phyloP scores from a whole-genome alignment of 2,113 vertebrate genomes.

The Myrmophylax atrothorax region DNA sequence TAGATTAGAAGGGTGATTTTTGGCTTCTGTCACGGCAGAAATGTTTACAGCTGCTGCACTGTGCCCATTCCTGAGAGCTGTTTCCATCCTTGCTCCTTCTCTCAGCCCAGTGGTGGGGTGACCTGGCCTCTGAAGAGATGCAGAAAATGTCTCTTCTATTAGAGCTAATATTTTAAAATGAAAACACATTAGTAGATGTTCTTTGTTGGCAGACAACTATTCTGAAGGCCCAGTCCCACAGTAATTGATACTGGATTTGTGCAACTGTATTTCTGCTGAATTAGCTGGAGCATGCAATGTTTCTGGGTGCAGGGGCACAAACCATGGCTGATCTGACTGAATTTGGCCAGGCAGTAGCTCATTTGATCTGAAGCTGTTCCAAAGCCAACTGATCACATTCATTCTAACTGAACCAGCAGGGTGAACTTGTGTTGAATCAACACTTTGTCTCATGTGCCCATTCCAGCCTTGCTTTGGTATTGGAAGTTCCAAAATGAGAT shows the following conservation, averaged over 20 bases:
- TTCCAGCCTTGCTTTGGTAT: background rate
- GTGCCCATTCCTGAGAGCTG: rapidly evolving
- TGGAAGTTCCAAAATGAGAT: background rate
- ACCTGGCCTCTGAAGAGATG: background rate
- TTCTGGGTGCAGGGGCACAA: background rate
- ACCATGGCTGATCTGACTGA: background rate
- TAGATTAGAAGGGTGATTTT: background rate
- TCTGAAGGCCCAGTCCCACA: background rate
- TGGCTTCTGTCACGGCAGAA: background rate
- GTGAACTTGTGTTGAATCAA: background rate
- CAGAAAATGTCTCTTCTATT: background rate
- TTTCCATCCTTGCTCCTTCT: background rate
- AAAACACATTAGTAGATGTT: background rate
- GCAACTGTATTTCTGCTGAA: background rate
- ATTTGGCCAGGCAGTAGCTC: background rate
- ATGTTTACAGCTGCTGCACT: background rate
- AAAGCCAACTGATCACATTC: background rate
- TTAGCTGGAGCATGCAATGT: background rate
- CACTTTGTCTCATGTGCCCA: background rate
- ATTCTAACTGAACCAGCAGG: background rate
- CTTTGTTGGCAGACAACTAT: background rate
- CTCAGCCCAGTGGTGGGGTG: background rate
- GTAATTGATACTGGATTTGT: background rate
- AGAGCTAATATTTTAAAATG: background rate
- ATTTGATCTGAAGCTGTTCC: background rate